A percentile compares a stretch with the other conserved stretches of the same genome.
phyloP scores from a whole-genome alignment of 2,113 vertebrate genomes.

The Channa maculata region DNA sequence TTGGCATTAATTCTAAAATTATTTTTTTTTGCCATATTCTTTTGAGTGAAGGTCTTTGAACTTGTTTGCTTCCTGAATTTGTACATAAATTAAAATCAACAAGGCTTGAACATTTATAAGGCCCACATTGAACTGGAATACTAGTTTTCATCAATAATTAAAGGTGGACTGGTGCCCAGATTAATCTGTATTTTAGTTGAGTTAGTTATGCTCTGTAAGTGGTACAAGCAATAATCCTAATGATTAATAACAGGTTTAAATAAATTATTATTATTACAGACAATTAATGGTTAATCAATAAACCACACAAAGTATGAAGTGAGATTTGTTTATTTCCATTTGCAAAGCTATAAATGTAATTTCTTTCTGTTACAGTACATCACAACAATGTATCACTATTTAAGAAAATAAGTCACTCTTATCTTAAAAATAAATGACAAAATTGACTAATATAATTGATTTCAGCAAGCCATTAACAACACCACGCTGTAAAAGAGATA shows the following conservation, averaged over 20 bases:
- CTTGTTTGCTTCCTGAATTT: too few species aligned
- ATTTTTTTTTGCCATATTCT: too few species aligned
- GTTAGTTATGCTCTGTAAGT: too few species aligned
- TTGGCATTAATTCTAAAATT: too few species aligned
- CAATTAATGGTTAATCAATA: background rate
- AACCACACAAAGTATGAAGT: conserved; percentile 12
- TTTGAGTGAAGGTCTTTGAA: too few species aligned
- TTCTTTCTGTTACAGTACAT: conserved; percentile 45
- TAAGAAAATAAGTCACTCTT: conserved; percentile 22
- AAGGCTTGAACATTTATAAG: too few species aligned
- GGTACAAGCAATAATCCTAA: background rate
- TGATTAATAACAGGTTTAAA: background rate
- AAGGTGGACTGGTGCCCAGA: too few species aligned
- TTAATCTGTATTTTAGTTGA: too few species aligned
- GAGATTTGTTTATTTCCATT: conserved; percentile 26
- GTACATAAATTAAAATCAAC: too few species aligned
- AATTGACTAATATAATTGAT: conserved; percentile 4
- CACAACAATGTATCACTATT: background rate
- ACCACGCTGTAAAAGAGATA: background rate
- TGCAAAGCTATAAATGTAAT: conserved; percentile 24
- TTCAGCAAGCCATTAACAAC: conserved; percentile 29
- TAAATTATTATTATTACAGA: too few species aligned
- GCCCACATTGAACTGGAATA: too few species aligned
- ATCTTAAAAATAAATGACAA: background rate
- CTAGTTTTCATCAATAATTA: too few species aligned